Base-by-base conservation (phyloP, 2,888 invertebrate species). In the Ashinkailepas kermadecensis region DNA sequence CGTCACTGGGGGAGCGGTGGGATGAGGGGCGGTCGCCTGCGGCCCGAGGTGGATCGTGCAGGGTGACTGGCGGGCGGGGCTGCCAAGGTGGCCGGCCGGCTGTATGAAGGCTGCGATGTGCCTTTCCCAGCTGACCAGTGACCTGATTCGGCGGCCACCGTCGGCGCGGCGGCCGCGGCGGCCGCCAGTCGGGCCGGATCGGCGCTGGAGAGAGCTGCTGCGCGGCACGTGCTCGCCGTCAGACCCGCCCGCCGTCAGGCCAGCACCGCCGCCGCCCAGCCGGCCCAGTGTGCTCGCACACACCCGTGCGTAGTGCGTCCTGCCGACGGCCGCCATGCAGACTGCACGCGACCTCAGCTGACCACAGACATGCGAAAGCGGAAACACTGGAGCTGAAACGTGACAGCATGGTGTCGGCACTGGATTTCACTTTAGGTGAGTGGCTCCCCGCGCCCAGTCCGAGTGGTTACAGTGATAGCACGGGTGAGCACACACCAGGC, bases 391-490 rank as follows among this genome's bases (percentile, higher is more conserved):
- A 1, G 15, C 21, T 21, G 21, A 56, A 10, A 74, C 54, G 21
- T 10, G 54, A 10, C 15, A 56, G 54, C 21, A 74, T 74, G 74
- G 56, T 74, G 11, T 11, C 18, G 15, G 74, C 74, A 1, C 56
- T 74, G 74, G 74, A 74, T 74, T 59, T 78, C 78, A 74, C 62
- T 58, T 59, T 59, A 54, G 65, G 59, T 74, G 25, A n/a, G 25
- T 56, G 8, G 25, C 23, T n/a, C 18, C 21, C 23, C 8, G 25
- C 54, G 12, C 65, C 21, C 39, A 39, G 39, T 39, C 39, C 39
- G 39, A 39, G 39, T 39, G 39, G 39, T 39, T 4, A 39, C 39
- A 4, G 39, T 39, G 39, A 4, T 39, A 39, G 39, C 39, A 39
- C 39, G 39, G 39, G 4, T 39, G 39, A 39, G 39, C 39, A 39